Evolutionary conservation across 1,140 invertebrate species (phyloP), one percentile per base, ranked within the genome.

Genomic region (Stegodyphus mimosarum): DNA sequence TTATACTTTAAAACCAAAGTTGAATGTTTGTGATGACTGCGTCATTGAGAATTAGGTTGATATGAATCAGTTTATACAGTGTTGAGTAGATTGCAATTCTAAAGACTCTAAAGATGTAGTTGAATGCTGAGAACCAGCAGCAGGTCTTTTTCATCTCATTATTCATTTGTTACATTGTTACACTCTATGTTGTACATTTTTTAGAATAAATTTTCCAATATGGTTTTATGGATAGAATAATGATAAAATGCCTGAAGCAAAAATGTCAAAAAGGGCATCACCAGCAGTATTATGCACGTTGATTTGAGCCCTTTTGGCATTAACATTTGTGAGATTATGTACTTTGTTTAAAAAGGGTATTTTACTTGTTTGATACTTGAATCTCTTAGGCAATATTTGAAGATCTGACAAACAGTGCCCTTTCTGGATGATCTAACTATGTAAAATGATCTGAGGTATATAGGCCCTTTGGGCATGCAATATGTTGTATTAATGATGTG

Each of bases 191-290:
- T 81, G 69, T 69, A 55, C 71, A 33, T 83, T 83, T 67, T 71
- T 81, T 51, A 83, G 81, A 83, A 83, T 72, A 83, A 83, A 83
- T 83, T 83, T 83, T 83, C 3, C 72, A 73, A 49, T 73, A 83
- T 72, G 63, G 63, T 55, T 83, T 49, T 33, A 33, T 83, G 51
- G 63, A 71, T 75, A 75, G 60, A 69, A 49, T 63, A 81, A 64
- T 55, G 33, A 10, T 10, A 33, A 71, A 70, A 55, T 60, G 52
- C 18, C 18, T 83, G 72, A 72, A 74, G 69, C 63, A 73, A 83
- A 72, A 64, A 79, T 33, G 13, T 83, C n/a, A 60, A 60, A n/a
- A 83, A 67, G 71, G 52, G 81, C 64, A 55, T 83, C 64, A 51
- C 33, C 33, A 33, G 75, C 81, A 83, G 81, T 83, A 83, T 83